Evolutionary conservation across 2,113 vertebrate genomes (phyloP), one percentile per base, ranked within the genome.

Genomic region (Pteronura brasiliensis): DNA sequence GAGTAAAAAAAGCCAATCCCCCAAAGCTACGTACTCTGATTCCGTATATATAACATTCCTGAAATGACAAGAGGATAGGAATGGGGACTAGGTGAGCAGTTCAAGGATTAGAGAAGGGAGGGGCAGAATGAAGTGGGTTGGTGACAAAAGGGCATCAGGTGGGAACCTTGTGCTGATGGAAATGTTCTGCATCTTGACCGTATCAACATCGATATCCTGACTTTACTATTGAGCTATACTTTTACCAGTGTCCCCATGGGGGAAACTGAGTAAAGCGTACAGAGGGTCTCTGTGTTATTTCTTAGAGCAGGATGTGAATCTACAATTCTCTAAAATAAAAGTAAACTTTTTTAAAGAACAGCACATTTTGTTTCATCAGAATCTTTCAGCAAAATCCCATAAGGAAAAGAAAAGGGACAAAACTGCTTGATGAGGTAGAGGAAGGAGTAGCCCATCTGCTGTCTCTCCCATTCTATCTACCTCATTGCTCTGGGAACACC

Each of bases 381-480:
- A 90, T 31, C 71, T 71, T 80, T n/a, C 7, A 3, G 63, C n/a
- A 18, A 82, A 42, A 82, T 90, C 65, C 52, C 76, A 15, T 15
- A 7, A 21, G 14, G 71, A 92, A 88, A 72, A 55, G 4, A 2
- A 12, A 61, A 57, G 39, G 29, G 31, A n/a, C 36, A 67, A 39
- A 82, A 44, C 39, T 29, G 12, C 47, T 63, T 80, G 47, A 8
- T 47, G 52, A 77, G 77, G 27, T 21, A 15, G 36, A 57, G 29
- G 14, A 39, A 47, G 27, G 15, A 21, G 31, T 39, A 25, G 4
- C 6, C 44, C 29, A 25, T 4, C 18, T 57, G 39, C 59, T 52
- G 5, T 67, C 36, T n/a, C 3, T 47, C 29, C 25, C 0, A 1
- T 27, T 15, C 13, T 6, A 3, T 25, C 36, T 25, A 34, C 0